These are phyloP conservation scores for Rhynchonycteris naso DNA, from an alignment of 2,797 vertebrate genomes.

Conservation along the genomic window DNA sequence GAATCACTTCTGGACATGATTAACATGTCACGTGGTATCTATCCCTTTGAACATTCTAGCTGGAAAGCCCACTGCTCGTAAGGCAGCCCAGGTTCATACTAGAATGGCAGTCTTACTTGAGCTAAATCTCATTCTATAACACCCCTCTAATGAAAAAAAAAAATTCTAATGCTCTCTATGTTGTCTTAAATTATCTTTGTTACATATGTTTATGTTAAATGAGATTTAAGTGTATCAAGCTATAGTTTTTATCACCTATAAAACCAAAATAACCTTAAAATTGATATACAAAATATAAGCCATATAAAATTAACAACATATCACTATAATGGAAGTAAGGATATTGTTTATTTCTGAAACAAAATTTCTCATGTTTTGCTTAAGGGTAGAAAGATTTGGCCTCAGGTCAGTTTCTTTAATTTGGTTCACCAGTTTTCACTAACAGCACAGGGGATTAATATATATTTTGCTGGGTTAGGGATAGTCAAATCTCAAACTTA, in stretches of 20 bases:
- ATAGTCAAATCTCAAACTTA: slow-evolving; percentile 38
- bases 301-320: not conserved
- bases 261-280: slow-evolving; percentile 49
- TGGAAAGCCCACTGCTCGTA: not conserved
- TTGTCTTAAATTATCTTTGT: not conserved
- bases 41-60: not conserved
- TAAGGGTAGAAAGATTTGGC: slow-evolving; percentile 4
- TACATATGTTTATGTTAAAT: not conserved
- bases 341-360: slow-evolving; percentile 3
- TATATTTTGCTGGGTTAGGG: not conserved
- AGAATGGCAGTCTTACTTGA: not conserved
- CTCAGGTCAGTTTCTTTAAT: not conserved
- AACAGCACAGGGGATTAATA: not conserved
- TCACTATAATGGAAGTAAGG: not conserved
- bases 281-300: slow-evolving; percentile 33
- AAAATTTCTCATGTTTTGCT: slow-evolving; percentile 24
- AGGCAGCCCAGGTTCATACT: not conserved
- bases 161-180: not conserved
- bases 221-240: not conserved
- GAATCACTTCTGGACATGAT: not conserved
- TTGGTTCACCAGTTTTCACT: not conserved
- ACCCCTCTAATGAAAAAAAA: not conserved
- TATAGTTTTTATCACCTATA: not conserved
- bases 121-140: not conserved
- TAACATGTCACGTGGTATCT: not conserved